phyloP scores from a whole-genome alignment of 2,888 invertebrate species.

The Iphiclides podalirius region DNA sequence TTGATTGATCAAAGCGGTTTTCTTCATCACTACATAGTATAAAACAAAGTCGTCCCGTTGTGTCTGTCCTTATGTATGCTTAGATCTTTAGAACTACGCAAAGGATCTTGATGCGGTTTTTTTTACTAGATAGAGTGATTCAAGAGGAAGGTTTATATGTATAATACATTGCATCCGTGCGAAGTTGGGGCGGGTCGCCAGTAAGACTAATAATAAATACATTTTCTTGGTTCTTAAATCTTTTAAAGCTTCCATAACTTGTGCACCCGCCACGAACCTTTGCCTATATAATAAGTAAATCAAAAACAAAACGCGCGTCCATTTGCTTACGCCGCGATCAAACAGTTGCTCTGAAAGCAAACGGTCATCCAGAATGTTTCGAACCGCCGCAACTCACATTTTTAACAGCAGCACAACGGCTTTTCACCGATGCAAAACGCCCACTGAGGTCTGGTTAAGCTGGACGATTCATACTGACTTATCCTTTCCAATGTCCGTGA shows the following conservation, averaged over 20 bases:
- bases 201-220: no score
- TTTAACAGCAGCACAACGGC: neutral
- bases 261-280: conserved; percentile 8
- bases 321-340: conserved; percentile 12
- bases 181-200: no score
- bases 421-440: neutral
- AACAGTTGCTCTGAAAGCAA: conserved; percentile 11
- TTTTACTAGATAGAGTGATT: no score
- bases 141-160: no score
- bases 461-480: conserved; percentile 24
- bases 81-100: no score
- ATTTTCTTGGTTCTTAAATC: no score
- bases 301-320: conserved; percentile 8
- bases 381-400: conserved; percentile 11
- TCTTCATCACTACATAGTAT: no score
- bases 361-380: conserved; percentile 12
- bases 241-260: neutral
- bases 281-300: conserved; percentile 14
- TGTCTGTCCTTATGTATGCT: no score
- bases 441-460: conserved; percentile 16
- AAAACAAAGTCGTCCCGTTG: no score
- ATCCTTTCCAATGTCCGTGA: conserved; percentile 31
- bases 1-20: no score
- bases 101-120: no score
- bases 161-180: no score